Evolutionary conservation across 2,797 vertebrate genomes (phyloP).

Genomic region (Oryzias dopingdopingensis): DNA sequence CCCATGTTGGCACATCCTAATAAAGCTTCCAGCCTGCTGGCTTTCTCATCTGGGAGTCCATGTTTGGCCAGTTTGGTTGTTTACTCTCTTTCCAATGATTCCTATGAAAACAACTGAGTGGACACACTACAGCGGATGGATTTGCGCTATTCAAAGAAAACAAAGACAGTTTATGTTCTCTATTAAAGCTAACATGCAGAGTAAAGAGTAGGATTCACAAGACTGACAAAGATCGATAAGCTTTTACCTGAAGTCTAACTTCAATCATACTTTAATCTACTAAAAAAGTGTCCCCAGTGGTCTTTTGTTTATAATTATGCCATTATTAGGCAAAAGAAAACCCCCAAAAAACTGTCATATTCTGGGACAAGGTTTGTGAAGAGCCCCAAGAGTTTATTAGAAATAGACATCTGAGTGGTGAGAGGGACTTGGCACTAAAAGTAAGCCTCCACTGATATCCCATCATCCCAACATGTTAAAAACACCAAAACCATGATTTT

Average conservation of each 20-base stretch:
- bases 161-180: conserved; percentile 16
- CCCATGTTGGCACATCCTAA: conserved; percentile 20
- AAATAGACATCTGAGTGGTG: too few species aligned
- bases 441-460: too few species aligned
- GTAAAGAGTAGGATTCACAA: not conserved
- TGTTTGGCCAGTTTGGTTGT: conserved; percentile 33
- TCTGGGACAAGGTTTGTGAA: too few species aligned
- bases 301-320: too few species aligned
- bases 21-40: conserved; percentile 32
- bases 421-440: too few species aligned
- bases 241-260: not conserved
- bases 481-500: too few species aligned
- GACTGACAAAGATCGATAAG: not conserved
- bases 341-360: too few species aligned
- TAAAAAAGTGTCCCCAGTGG: not conserved
- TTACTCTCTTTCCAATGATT: conserved; percentile 32
- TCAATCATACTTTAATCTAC: too few species aligned
- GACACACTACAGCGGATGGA: conserved; percentile 20
- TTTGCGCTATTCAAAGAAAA: conserved; percentile 28
- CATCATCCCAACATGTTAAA: too few species aligned
- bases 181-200: conserved; percentile 12
- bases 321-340: too few species aligned
- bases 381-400: too few species aligned
- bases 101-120: conserved; percentile 32
- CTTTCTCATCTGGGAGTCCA: conserved; percentile 39